A percentile compares a stretch with the other conserved stretches of the same genome.
Evolutionary conservation across 2,113 vertebrate genomes (phyloP).

Genomic region (Cryptotis parvus): DNA sequence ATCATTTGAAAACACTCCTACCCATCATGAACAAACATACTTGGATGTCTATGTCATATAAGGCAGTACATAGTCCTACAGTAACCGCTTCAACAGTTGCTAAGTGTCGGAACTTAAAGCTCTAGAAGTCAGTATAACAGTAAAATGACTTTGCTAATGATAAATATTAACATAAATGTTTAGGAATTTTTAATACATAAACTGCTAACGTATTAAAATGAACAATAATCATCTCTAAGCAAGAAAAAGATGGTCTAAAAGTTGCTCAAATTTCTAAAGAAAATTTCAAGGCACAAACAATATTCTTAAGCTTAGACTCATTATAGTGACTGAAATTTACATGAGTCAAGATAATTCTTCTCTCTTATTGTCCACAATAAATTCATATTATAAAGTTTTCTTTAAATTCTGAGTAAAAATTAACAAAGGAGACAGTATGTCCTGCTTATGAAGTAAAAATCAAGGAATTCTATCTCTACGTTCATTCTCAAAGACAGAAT

Average conservation of each 20-base stretch:
- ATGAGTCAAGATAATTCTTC: neutral
- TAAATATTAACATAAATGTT: neutral
- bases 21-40: neutral
- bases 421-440: neutral
- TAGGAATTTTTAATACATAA: neutral
- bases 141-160: slow-evolving; percentile 20
- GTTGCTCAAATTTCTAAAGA: slow-evolving; percentile 29
- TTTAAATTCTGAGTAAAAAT: neutral
- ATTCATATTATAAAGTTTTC: neutral
- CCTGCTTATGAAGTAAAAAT: neutral
- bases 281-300: slow-evolving; percentile 39
- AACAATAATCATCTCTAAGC: neutral
- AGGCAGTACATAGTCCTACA: neutral
- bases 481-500: neutral
- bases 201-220: slow-evolving; percentile 15
- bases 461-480: neutral
- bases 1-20: slow-evolving; percentile 27
- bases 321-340: neutral
- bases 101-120: neutral
- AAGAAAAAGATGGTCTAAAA: neutral
- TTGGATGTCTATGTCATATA: neutral
- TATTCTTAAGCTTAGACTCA: neutral
- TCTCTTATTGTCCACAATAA: neutral
- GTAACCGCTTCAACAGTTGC: neutral
- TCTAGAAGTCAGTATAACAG: neutral